Percentiles rank a stretch among this genome's conserved stretches.
Evolutionary conservation across 2,797 vertebrate genomes (phyloP).

Genomic region (Cynopterus sphinx): DNA sequence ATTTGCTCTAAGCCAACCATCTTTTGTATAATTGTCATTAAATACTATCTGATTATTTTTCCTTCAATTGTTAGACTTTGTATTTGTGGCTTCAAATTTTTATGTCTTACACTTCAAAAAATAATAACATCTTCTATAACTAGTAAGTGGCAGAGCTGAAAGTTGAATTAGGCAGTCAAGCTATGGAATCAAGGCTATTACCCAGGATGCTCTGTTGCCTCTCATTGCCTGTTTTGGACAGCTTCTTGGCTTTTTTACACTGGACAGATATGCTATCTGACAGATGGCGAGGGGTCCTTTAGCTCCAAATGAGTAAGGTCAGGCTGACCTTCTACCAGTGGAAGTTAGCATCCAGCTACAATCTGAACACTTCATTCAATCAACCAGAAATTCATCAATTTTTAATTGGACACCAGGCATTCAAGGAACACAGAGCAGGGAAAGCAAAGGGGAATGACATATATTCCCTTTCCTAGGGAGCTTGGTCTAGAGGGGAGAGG

Average conservation of each 20-base stretch:
- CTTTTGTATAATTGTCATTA: constrained; percentile 2
- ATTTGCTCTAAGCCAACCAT: background rate
- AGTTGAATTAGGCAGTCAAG: background rate
- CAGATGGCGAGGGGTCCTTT: background rate
- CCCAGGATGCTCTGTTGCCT: background rate
- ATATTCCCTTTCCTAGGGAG: background rate
- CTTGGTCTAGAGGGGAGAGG: background rate
- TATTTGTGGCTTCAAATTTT: background rate
- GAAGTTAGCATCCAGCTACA: background rate
- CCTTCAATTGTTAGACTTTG: background rate
- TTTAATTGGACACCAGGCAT: background rate
- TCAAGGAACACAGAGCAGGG: background rate
- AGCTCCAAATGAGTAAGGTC: background rate
- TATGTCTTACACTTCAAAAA: background rate
- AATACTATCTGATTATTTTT: background rate
- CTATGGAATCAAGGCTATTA: background rate
- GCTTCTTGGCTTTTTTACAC: background rate
- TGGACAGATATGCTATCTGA: background rate
- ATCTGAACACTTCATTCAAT: background rate
- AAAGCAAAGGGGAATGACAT: background rate
- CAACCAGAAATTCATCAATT: background rate
- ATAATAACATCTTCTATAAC: background rate
- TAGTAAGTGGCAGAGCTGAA: background rate
- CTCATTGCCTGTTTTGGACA: background rate
- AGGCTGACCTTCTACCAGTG: background rate